Percentiles rank a stretch among this genome's conserved stretches.
phyloP scores from a whole-genome alignment of 2,797 vertebrate species.

The Sparidentex hasta region DNA sequence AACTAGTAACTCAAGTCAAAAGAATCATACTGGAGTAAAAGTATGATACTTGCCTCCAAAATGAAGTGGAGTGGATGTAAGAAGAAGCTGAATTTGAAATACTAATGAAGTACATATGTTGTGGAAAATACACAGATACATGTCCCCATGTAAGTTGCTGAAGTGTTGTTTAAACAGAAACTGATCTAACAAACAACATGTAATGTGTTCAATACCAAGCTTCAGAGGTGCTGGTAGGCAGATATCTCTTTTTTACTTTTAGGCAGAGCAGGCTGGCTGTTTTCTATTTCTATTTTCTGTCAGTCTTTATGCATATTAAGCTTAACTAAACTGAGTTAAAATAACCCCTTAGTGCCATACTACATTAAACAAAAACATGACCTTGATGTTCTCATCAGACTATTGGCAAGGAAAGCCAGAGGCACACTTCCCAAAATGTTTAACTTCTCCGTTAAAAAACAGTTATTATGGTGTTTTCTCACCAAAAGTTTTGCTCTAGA shows the following conservation, averaged over 20 bases:
- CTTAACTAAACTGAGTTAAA: no score
- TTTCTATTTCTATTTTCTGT: no score
- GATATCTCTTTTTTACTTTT: neutral
- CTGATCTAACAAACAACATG: neutral
- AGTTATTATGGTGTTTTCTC: constrained; percentile 54
- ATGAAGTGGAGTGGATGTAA: no score
- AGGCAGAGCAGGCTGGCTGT: neutral
- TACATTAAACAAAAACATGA: neutral
- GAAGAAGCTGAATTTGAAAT: no score
- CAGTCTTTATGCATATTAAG: neutral
- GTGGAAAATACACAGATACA: neutral
- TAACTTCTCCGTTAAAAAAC: neutral
- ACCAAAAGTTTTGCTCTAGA: constrained; percentile 97
- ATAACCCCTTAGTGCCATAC: no score
- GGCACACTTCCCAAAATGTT: neutral
- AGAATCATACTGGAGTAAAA: no score
- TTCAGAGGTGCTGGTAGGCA: neutral
- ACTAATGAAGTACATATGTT: neutral
- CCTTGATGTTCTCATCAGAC: neutral
- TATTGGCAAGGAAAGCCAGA: neutral
- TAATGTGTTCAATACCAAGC: neutral
- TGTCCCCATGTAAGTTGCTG: neutral
- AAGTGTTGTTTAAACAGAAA: neutral
- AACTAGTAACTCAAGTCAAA: no score
- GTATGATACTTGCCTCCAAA: no score